Percentiles rank a stretch among this genome's conserved stretches.
Evolutionary conservation across 1,140 invertebrate species (phyloP).

Genomic region (Battus philenor): DNA sequence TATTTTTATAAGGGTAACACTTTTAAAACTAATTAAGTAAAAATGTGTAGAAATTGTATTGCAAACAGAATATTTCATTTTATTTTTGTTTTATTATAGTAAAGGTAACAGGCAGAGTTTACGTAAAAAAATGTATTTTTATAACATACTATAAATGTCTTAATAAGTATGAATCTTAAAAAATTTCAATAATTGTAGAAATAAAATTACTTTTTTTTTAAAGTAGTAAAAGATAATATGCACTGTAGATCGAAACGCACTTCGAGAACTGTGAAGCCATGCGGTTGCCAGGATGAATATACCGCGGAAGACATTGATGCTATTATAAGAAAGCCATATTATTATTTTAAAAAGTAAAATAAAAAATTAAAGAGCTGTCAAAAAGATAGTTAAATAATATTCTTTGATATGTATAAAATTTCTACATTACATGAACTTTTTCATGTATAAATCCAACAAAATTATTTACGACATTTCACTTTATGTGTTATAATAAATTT

Average conservation of each 20-base stretch:
- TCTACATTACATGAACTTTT: no score
- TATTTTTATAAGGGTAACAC: no score
- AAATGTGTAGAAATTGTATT: no score
- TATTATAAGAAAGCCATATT: conserved; percentile 42
- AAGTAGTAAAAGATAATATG: conserved; percentile 7
- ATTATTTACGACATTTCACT: no score
- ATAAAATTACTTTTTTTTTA: conserved; percentile 1
- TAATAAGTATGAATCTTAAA: not conserved
- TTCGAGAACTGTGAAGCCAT: conserved; percentile 5
- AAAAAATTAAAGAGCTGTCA: not conserved
- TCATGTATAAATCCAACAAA: no score
- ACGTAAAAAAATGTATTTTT: no score
- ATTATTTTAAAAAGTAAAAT: conserved; percentile 25
- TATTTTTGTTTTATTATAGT: not conserved
- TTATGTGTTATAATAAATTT: no score
- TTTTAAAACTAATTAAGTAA: no score
- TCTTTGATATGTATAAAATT: no score
- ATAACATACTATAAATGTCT: no score
- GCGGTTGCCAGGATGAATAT: conserved; percentile 18
- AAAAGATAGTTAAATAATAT: no score
- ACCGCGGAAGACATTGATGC: conserved; percentile 32
- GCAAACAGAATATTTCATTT: no score
- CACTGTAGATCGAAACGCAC: conserved; percentile 16
- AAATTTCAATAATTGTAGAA: not conserved
- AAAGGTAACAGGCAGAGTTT: not conserved